Evolutionary conservation across 1,140 invertebrate genomes (phyloP), one percentile per base, ranked within the genome.

Genomic region (Eumeta japonica): DNA sequence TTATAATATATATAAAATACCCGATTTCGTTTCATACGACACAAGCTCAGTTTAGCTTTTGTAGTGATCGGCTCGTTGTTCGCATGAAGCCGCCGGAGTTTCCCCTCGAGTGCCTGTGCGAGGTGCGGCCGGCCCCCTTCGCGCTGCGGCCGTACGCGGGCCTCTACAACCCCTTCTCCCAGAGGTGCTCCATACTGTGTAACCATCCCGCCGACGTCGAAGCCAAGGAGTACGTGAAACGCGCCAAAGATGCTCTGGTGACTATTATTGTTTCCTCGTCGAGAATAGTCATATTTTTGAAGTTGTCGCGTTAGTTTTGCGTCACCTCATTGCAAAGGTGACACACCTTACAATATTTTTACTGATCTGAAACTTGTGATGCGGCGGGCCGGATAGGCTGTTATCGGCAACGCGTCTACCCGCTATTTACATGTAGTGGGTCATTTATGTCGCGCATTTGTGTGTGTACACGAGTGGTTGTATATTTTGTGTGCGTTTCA

Each of bases 171-270:
- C 88, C 88, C 2, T 90, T 85, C 61, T 79, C 86, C 1, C 81
- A 83, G 44, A 82, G 82, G 9, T 91, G 88, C 57, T 90, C 88
- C 0, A 79, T 90, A 3, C 72, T 90, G 2, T 90, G 88, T 72
- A 90, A 90, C 55, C 88, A 90, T 70, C 88, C 88, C 1, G 82
- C 84, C 10, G 86, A 88, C 38, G 79, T 75, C 12, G 84, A 85
- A 42, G 82, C 85, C 0, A 88, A 84, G 65, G 81, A 88, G 55
- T 79, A 85, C 15, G 80, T 89, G 1, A 81, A 81, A 48, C 77
- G 82, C 46, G 83, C 82, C 7, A 89, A 87, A 57, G 84, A 86
- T 47, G 75, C 81, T 39, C 83, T 85, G 82, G 84, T 85, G 75
- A 71, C 58, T 52, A 33, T 17, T 13, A 28, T 43, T 37, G n/a